Evolutionary conservation across 2,888 invertebrate species (phyloP), one percentile per base, ranked within the genome.

Genomic region (Auanema freiburgensis): DNA sequence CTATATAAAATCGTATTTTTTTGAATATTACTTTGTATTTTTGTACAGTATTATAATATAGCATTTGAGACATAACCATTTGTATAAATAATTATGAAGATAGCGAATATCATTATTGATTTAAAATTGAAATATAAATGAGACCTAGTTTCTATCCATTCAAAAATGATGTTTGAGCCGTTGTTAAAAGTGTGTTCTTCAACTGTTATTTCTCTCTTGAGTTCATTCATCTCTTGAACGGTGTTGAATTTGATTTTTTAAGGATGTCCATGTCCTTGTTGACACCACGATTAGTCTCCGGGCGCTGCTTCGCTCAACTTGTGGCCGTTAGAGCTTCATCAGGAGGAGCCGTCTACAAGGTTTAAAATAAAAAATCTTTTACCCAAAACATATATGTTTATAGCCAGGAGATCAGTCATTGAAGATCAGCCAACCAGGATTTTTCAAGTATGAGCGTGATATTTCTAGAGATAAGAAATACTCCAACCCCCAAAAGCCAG

Each of bases 361-460:
- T 46, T 46, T 46, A 10, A 5, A 12, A 14, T 43, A 12, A 11
- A 53, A 56, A 2, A 14, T 41, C 21, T 40, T n/a, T n/a, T 53
- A n/a, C n/a, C n/a, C n/a, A n/a, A n/a, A n/a, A n/a, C n/a, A n/a
- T n/a, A n/a, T n/a, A 33, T 33, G 50, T 44, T 49, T 55, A 23
- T 40, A 62, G 62, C 2, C 42, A 0, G 33, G 40, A 23, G 63
- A 72, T 12, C 72, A 72, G 46, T 57, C 72, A 11, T 44, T 72
- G 58, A 67, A 69, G 53, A 40, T 67, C 50, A 62, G 65, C 59
- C 67, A 69, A n/a, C 52, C 55, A 33, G 79, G 79, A 52, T 76
- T 69, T 63, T 76, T 79, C 76, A 70, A 69, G 51, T 80, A 80
- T 63, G 76, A 78, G 53, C 70, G 80, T 24, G 79, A 80, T 57